Base-by-base conservation (phyloP, 2,888 invertebrate genomes). In the Amblyteles armatorius region DNA sequence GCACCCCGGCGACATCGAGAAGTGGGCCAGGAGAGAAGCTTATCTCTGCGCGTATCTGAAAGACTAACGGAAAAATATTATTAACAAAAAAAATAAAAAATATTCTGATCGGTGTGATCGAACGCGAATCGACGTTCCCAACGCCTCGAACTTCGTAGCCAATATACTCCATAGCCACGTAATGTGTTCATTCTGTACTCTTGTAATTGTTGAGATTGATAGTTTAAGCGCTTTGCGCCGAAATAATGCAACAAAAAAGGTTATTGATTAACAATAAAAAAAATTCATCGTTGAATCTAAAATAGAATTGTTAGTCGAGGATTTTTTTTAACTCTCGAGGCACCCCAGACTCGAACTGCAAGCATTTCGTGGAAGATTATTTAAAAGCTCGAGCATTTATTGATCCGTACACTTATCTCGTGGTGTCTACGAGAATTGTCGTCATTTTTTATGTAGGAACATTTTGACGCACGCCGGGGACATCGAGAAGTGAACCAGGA, bases 11-110 rank as follows among this genome's bases (percentile, higher is more conserved):
- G 65, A 79, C 16, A 86, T 92, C n/a, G 83, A 87, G 71, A 89
- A 92, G 77, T 92, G 91, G 89, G 84, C 84, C 33, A 90, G 88
- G 48, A 91, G 88, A 82, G 93, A 93, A 86, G 91, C 92, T 13
- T 93, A 93, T 85, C 89, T 93, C 11, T 90, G 89, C 63, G 76
- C 82, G 36, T 92, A 91, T 79, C 87, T 92, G 13, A 89, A 90
- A 80, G 88, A 89, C 73, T 92, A 90, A 89, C 65, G 19, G 36
- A 67, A n/a, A 19, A 44, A 69, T 60, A 11, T 36, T 74, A 79
- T 65, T 57, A 16, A n/a, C 55, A 65, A 55, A 55, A 44, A 44
- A n/a, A 19, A 4, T 29, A 0, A 29, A 55, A 33, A 13, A 79
- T 67, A 50, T 44, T 63, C 44, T 9, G 44, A 29, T 36, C 16